Evolutionary conservation across 64 coral and sea anemone species (phyloP), one percentile per base, ranked within the genome.

Genomic region (Orbicella faveolata): DNA sequence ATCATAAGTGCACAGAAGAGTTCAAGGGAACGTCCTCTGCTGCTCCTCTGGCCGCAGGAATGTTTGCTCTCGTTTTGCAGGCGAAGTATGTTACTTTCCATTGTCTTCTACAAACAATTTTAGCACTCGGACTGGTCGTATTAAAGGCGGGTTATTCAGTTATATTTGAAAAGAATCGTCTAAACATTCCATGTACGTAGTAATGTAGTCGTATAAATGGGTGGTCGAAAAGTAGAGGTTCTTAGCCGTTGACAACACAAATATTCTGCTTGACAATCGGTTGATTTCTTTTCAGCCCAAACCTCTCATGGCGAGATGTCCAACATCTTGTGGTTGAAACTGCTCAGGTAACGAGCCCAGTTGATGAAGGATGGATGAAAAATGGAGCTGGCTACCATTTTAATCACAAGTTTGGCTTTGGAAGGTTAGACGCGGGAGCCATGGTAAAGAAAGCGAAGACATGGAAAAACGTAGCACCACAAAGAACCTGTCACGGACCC

Each of bases 371-470:
- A 1, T 96, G 95, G 95, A 96, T 96, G 95, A 96, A 96, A 61
- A 96, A 96, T 25, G 95, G 95, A 26, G 95, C 95, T 17, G 95
- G 95, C 16, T 96, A 94, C 35, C 95, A 96, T 57, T 96, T 96
- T 53, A 96, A 96, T 74, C 95, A 96, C 79, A 96, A 96, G 89
- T 96, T 96, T 79, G 95, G 95, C 4, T 96, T 96, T 88, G 95
- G 95, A 36, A 90, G 95, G 57, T 79, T 98, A 87, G 96, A 98
- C 67, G 96, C 96, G 3, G 62, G 90, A 15, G 92, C 93, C 6
- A 98, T 98, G 96, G 96, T 98, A 19, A 74, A 94, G 76, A 79
- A 67, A 76, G 96, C 96, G 23, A 98, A 98, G 75, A 81, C 78
- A 61, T 98, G 96, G 96, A 98, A 98, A 36, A 98, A 61, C 88